phyloP scores from a whole-genome alignment of 2,888 invertebrate genomes.

The Elmis aenea region DNA sequence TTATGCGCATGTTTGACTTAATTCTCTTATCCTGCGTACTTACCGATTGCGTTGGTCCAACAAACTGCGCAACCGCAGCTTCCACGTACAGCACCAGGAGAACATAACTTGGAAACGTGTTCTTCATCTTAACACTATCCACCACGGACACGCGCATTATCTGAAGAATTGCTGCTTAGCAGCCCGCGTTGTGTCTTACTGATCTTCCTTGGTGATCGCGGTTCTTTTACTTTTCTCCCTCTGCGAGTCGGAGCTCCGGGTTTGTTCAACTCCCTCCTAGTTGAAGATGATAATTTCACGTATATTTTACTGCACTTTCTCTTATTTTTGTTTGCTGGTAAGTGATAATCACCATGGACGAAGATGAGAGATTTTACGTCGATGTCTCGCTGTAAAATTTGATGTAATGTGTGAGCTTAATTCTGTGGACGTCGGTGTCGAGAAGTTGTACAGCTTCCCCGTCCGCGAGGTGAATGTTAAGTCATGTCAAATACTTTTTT shows the following conservation, averaged over 20 bases:
- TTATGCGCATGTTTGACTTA: too few species aligned
- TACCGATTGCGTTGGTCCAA: slow-evolving; percentile 31
- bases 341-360: too few species aligned
- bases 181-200: slow-evolving; percentile 20
- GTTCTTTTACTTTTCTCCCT: slow-evolving; percentile 29
- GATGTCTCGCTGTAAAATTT: too few species aligned
- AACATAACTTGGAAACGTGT: slow-evolving; percentile 32
- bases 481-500: too few species aligned
- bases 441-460: too few species aligned
- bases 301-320: too few species aligned
- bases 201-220: slow-evolving; percentile 22
- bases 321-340: too few species aligned
- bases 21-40: too few species aligned
- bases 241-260: slow-evolving; percentile 11
- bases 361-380: too few species aligned
- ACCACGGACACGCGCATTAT: slow-evolving; percentile 8
- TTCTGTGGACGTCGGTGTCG: too few species aligned
- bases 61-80: slow-evolving; percentile 35
- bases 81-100: slow-evolving; percentile 33
- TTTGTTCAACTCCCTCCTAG: slow-evolving; percentile 13
- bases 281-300: slow-evolving; percentile 12
- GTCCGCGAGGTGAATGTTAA: too few species aligned
- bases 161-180: slow-evolving; percentile 12
- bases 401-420: too few species aligned
- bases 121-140: slow-evolving; percentile 30